phyloP scores from a whole-genome alignment of 2,797 vertebrate species.

The Forpus xanthops region DNA sequence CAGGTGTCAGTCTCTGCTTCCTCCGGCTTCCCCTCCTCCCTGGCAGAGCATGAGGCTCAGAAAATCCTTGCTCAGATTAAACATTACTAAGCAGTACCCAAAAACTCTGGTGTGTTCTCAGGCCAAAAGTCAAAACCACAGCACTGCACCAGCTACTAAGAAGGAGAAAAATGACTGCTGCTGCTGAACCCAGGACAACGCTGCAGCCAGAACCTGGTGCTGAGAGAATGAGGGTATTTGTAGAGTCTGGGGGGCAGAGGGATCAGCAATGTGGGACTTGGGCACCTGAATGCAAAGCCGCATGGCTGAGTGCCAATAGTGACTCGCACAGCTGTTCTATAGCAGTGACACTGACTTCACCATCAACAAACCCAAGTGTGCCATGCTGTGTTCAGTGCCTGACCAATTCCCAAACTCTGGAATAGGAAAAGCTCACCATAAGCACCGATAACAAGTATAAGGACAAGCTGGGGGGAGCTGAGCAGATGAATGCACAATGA shows the following conservation, averaged over 20 bases:
- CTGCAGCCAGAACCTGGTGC: not conserved
- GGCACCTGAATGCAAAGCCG: not conserved
- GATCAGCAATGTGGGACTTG: not conserved
- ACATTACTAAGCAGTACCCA: too few species aligned
- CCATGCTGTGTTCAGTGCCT: not conserved
- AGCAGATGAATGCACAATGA: not conserved
- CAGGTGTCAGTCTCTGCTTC: too few species aligned
- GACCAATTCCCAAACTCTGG: not conserved
- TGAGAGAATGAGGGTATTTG: not conserved
- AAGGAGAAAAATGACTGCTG: too few species aligned
- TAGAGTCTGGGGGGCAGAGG: not conserved
- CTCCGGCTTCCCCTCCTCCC: too few species aligned
- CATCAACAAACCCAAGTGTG: not conserved
- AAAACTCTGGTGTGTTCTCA: too few species aligned
- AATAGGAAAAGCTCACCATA: rapidly evolving
- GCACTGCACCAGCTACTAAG: too few species aligned
- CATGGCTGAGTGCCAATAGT: not conserved
- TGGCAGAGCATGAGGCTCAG: too few species aligned
- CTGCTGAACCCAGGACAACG: too few species aligned
- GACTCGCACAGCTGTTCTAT: not conserved
- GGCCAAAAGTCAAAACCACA: too few species aligned
- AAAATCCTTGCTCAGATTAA: too few species aligned
- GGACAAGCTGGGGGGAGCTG: not conserved
- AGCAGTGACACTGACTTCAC: not conserved
- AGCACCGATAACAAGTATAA: not conserved